Evolutionary conservation across 2,797 vertebrate species (phyloP).

Genomic region (Macroramphosus scolopax): DNA sequence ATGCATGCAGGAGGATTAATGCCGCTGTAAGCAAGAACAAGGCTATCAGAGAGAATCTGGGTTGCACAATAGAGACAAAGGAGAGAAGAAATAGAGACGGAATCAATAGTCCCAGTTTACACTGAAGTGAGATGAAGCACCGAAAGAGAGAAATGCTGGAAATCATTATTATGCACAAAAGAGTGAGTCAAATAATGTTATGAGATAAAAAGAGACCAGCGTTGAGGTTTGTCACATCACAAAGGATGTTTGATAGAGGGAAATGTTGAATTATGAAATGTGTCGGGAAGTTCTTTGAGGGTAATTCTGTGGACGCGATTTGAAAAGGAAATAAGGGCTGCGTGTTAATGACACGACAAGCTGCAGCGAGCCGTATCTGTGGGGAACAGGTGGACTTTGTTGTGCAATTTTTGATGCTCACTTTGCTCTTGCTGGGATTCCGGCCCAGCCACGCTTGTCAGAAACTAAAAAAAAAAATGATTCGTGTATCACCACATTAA

Average conservation of each 20-base stretch:
- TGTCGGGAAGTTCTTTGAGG: constrained; percentile 22
- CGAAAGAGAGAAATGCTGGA: constrained; percentile 35
- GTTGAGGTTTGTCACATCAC: constrained; percentile 32
- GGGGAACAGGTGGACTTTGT: constrained; percentile 51
- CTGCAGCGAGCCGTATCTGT: constrained; percentile 6
- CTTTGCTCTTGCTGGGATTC: constrained; percentile 52
- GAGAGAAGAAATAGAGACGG: constrained; percentile 43
- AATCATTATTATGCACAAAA: constrained; percentile 67
- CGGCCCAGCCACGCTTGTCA: constrained; percentile 48
- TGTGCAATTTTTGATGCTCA: constrained; percentile 40
- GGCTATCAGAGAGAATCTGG: too few relatives aligned
- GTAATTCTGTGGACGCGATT: too few relatives aligned
- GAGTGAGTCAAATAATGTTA: constrained; percentile 52
- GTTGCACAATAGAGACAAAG: constrained; percentile 50
- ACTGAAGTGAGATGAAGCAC: constrained; percentile 35
- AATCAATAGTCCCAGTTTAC: constrained; percentile 61
- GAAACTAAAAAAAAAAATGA: constrained; percentile 34
- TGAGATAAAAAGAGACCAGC: constrained; percentile 51
- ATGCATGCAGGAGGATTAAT: constrained; percentile 55
- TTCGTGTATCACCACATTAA: constrained; percentile 37
- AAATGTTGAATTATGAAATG: constrained; percentile 23
- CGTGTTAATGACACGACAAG: constrained; percentile 11
- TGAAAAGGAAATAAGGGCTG: too few relatives aligned
- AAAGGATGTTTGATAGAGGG: constrained; percentile 12
- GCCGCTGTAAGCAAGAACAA: constrained; percentile 59